Evolutionary conservation across 2,797 vertebrate species (phyloP), one percentile per base, ranked within the genome.

Genomic region (Amphiprion clarkii): DNA sequence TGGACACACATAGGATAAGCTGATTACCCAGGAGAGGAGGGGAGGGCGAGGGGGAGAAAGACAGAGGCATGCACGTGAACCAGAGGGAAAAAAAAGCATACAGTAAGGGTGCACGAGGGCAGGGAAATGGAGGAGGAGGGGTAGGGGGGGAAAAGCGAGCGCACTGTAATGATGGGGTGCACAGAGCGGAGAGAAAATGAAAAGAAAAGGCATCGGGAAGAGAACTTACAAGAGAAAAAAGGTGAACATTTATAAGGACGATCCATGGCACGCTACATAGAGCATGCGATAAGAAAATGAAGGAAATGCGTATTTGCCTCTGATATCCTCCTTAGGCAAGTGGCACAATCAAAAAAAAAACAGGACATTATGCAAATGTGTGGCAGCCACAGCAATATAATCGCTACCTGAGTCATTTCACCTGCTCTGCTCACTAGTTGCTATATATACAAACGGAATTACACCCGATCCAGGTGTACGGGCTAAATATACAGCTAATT

Each of bases 1-100:
- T 91, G 92, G 90, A 94, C 93, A 93, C 91, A 92, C 90, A 91
- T 88, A 80, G 92, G 93, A 93, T 95, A 94, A 95, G 94, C 93
- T 93, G 93, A 93, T 94, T 94, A 95, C 81, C 79, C 84, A 74
- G 85, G 69, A 85, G 81, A 84, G 64, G 67, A 77, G 87, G 82
- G 87, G 82, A 88, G 85, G 87, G 88, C 82, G 88, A 31, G 85
- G 70, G 80, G 70, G 80, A 76, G 71, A 76, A 78, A 79, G 73
- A 85, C 66, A 78, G 84, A 83, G 81, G 72, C 81, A 68, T 57
- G 67, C 76, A 86, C 52, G 79, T 79, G 87, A 87, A 83, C 69
- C 61, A 81, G 78, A 84, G 33, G 9, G 8, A 10, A 36, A 10
- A 36, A 36, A 74, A 86, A 83, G 73, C 76, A 85, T 90, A 90